A percentile compares a stretch with the other conserved stretches of the same genome.
Evolutionary conservation across 2,888 invertebrate species (phyloP).

Genomic region (Mellilla xanthometata): DNA sequence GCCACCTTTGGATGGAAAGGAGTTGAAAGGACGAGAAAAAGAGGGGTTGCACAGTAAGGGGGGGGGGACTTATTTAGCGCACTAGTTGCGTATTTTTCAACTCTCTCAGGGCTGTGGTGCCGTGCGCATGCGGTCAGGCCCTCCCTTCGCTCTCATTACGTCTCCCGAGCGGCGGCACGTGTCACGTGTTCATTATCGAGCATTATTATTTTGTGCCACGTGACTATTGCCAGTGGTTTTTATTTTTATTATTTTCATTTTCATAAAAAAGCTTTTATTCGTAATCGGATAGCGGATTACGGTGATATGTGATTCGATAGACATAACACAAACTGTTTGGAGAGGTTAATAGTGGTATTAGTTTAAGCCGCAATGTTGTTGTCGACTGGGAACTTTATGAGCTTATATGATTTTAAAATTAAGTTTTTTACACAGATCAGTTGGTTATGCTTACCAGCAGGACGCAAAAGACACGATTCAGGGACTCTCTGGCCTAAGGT

Average conservation of each 20-base stretch:
- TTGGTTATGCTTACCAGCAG: too few relatives aligned
- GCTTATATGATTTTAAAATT: background rate
- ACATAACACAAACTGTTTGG: slow-evolving; percentile 71
- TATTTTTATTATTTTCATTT: slow-evolving; percentile 49
- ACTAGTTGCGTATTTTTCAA: too few relatives aligned
- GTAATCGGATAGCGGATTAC: slow-evolving; percentile 72
- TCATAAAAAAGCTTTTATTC: slow-evolving; percentile 35
- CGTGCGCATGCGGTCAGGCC: slow-evolving; percentile 20
- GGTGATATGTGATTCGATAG: slow-evolving; percentile 68
- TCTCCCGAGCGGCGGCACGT: slow-evolving; percentile 52
- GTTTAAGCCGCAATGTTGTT: slow-evolving; percentile 19
- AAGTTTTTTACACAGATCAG: too few relatives aligned
- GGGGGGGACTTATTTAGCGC: too few relatives aligned
- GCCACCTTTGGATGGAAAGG: too few relatives aligned
- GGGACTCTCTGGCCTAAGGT: too few relatives aligned
- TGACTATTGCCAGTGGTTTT: slow-evolving; percentile 64
- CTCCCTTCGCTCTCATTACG: slow-evolving; percentile 26
- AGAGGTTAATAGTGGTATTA: slow-evolving; percentile 61
- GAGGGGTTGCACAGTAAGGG: too few relatives aligned
- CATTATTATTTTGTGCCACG: slow-evolving; percentile 78
- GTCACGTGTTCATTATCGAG: slow-evolving; percentile 67
- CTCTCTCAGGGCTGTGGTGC: background rate
- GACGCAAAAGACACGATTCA: too few relatives aligned
- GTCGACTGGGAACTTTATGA: background rate
- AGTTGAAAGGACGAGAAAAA: too few relatives aligned